Evolutionary conservation across 2,113 vertebrate species (phyloP).

Genomic region (Felis chaus): DNA sequence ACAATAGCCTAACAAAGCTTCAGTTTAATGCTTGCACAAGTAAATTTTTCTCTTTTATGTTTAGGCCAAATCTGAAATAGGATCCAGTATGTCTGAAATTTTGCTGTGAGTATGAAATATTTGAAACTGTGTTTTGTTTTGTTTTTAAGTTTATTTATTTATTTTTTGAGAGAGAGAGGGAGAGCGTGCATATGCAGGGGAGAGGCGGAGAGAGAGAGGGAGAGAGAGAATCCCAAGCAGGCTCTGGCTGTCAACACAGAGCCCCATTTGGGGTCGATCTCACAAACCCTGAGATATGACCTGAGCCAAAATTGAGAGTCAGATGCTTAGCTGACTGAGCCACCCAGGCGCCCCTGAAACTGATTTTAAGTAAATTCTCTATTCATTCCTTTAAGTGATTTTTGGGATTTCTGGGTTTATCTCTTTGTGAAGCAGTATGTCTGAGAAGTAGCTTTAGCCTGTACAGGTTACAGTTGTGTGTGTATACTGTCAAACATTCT

Average conservation of each 20-base stretch:
- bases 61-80: constrained; percentile 93
- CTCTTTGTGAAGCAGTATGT: constrained; percentile 12
- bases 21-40: constrained; percentile 35
- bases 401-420: not conserved
- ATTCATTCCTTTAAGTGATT: not conserved
- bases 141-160: no score
- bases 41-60: constrained; percentile 74
- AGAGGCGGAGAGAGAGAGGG: no score
- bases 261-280: no score
- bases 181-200: no score
- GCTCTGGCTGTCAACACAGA: no score
- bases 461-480: not conserved
- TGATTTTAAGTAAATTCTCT: constrained; percentile 44
- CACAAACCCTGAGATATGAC: no score
- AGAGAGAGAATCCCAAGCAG: no score
- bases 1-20: not conserved
- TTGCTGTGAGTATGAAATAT: constrained; percentile 89
- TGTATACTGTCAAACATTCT: not conserved
- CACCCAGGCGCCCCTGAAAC: not conserved
- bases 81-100: constrained; percentile 86
- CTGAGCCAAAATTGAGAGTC: no score
- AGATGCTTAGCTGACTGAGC: no score
- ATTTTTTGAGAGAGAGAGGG: no score
- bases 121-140: not conserved
- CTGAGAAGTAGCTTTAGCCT: not conserved